These are phyloP conservation scores for Alces alces DNA, from an alignment of 2,113 vertebrate genomes.

Conservation along the genomic window DNA sequence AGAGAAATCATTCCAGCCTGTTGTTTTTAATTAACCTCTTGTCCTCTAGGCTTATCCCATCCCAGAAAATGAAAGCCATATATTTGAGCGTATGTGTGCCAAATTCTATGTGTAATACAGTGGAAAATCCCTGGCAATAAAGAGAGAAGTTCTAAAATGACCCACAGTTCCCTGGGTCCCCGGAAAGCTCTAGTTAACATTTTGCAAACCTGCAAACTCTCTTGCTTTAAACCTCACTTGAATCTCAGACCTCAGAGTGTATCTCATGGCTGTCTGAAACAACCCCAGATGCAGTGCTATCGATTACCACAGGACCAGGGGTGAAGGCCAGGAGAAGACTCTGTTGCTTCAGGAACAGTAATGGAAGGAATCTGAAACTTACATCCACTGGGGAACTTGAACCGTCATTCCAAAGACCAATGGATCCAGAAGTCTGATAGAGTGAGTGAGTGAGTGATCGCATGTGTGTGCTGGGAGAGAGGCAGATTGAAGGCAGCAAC, in stretches of 20 bases:
- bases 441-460: rapidly evolving
- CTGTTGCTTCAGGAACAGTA: background rate
- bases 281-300: background rate
- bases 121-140: slow-evolving; percentile 63
- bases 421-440: background rate
- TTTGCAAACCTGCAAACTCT: background rate
- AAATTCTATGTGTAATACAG: slow-evolving; percentile 57
- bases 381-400: background rate
- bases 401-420: background rate
- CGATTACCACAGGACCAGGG: background rate
- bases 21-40: slow-evolving; percentile 65
- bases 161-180: background rate
- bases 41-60: slow-evolving; percentile 55
- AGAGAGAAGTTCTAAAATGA: background rate
- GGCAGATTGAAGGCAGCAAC: background rate
- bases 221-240: background rate
- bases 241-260: background rate
- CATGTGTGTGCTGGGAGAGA: no score
- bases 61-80: slow-evolving; percentile 57
- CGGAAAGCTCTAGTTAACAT: background rate
- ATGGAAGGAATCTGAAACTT: background rate
- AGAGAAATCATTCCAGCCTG: background rate
- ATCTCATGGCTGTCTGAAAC: background rate
- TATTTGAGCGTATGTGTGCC: slow-evolving; percentile 31
- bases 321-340: background rate